Evolutionary conservation across 2,113 vertebrate genomes (phyloP), one percentile per base, ranked within the genome.

Genomic region (Pungitius pungitius): DNA sequence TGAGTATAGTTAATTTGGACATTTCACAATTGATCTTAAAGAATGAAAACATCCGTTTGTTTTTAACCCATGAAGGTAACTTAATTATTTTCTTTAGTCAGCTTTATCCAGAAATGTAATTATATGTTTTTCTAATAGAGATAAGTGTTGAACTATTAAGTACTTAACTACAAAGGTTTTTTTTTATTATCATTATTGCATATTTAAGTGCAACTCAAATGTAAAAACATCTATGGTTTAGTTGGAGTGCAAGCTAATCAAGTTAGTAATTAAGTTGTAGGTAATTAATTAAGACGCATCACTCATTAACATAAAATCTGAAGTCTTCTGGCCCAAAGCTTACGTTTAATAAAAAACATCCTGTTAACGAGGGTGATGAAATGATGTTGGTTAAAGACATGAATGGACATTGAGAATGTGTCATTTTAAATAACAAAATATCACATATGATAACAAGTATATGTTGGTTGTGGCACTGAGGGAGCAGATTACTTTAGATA

Each of bases 291-390:
- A 27, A 51, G 17, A 61, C 20, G 22, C 0, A 0, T 14, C 33
- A 60, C 6, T 18, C 2, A 57, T 57, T 40, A 6, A 18, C 57
- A 13, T 24, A 33, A 51, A 39, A 30, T 40, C 18, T 62, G 0
- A 69, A 56, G 22, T 33, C 14, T n/a, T 35, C 14, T 45, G 49
- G 26, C 20, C 11, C 12, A 0, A 54, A 42, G 26, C 6, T 30
- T 51, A 49, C 2, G 17, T 72, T n/a, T n/a, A n/a, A n/a, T n/a
- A n/a, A 35, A 33, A 49, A 80, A 45, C 45, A 43, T 27, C 27
- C 3, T 60, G 15, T 47, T 71, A 20, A 57, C 4, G 43, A 65
- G 8, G 12, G 9, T 37, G 42, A 49, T 20, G n/a, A 57, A n/a
- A n/a, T n/a, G n/a, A n/a, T n/a, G n/a, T n/a, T n/a, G n/a, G n/a